phyloP scores from a whole-genome alignment of 2,113 vertebrate species.

The Micronycteris hirsuta region DNA sequence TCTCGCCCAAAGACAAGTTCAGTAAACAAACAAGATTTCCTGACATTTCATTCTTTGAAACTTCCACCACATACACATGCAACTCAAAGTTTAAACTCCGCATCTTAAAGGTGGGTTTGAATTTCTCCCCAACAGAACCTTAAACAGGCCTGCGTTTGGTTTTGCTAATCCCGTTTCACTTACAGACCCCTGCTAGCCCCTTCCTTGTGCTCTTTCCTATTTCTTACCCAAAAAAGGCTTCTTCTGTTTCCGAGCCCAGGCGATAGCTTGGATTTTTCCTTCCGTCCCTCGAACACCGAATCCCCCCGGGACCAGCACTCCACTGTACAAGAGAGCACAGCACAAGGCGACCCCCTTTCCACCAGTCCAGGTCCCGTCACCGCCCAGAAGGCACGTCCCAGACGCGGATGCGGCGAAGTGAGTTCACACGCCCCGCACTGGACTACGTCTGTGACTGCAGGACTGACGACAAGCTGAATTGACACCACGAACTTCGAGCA shows the following conservation, averaged over 20 bases:
- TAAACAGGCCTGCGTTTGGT: no score
- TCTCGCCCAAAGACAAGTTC: not conserved
- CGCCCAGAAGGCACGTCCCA: not conserved
- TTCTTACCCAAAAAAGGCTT: constrained; percentile 93
- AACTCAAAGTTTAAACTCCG: not conserved
- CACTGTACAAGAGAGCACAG: constrained; percentile 78
- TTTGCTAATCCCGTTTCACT: not conserved
- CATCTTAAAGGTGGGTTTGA: not conserved
- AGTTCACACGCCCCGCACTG: not conserved
- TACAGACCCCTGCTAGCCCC: not conserved
- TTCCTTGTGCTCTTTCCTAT: not conserved
- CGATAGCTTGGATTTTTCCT: constrained; percentile 96
- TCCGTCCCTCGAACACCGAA: constrained; percentile 97
- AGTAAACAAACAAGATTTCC: not conserved
- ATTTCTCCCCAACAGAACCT: not conserved
- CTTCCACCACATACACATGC: not conserved
- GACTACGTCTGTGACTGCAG: not conserved
- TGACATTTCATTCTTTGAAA: not conserved
- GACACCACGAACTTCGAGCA: not conserved
- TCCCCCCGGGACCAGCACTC: constrained; percentile 94
- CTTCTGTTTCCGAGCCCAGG: constrained; percentile 96
- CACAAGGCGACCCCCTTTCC: not conserved
- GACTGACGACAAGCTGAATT: not conserved
- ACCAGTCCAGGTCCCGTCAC: not conserved
- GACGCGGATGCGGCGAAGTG: not conserved